Evolutionary conservation across 1,140 invertebrate species (phyloP), one percentile per base, ranked within the genome.

Genomic region (Caerostris extrusa): DNA sequence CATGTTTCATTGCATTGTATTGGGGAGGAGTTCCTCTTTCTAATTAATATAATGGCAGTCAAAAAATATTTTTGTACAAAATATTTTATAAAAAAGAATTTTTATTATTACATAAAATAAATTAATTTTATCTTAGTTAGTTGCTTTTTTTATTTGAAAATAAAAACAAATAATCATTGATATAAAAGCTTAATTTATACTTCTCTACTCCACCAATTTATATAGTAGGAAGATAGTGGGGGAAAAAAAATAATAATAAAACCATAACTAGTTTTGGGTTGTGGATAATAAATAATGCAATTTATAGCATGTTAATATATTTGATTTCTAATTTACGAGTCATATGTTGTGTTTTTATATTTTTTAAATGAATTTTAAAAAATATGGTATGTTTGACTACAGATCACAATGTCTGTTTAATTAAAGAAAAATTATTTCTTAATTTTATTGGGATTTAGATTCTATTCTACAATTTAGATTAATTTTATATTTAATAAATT

Each of bases 341-440:
- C 34, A 50, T 12, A 77, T 77, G 50, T 12, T 50, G 10, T 50
- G 7, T 50, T 50, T 14, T 10, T 50, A 58, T 19, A 12, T 14
- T 19, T 85, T 19, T 58, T 85, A 19, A 58, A 85, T 85, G 82
- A 58, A 58, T 85, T 60, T 85, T 58, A 85, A 85, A 85, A 85
- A 85, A 8, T 85, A 85, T 85, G 82, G 82, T 85, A n/a, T 19
- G 82, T 34, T 5, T 67, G 12, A 14, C 12, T 67, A 14, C 4
- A n/a, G 64, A 67, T 4, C n/a, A 67, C 12, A 67, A 67, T 67
- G 3, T 67, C 3, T 67, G 64, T 67, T 14, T 67, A 67, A 14
- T 67, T 67, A 67, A 14, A 67, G 12, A 67, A 67, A 67, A 67
- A 34, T 34, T 34, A 34, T 34, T 34, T 34, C 34, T 34, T 34